A percentile compares a stretch with the other conserved stretches of the same genome.
Conservation (phyloP, 2,113 vertebrate species). For the Myodes glareolus region DNA sequence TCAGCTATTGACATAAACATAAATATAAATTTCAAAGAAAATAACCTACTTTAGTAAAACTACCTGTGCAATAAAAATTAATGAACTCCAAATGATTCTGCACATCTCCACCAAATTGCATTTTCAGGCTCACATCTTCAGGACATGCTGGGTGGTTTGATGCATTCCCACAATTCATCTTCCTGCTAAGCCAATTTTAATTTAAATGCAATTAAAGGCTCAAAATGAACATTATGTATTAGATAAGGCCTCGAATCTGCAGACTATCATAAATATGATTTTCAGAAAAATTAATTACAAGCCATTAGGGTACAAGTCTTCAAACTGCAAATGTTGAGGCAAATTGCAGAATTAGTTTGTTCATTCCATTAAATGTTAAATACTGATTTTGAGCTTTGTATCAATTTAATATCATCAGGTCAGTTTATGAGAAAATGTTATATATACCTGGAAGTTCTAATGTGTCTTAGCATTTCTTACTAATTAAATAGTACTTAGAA, state of each 20-base stretch:
- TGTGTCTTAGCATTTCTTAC: constrained; percentile 70
- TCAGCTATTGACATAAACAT: constrained; percentile 91
- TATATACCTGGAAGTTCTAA: constrained; percentile 80
- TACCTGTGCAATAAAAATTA: constrained; percentile 96
- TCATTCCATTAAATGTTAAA: constrained; percentile 93
- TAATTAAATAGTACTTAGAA: constrained; percentile 80
- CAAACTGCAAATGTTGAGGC: constrained; percentile 93
- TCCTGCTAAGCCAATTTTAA: constrained; percentile 95
- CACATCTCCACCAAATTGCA: constrained; percentile 93
- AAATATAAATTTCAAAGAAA: constrained; percentile 92
- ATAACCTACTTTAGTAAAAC: constrained; percentile 92
- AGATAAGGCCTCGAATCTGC: constrained; percentile 93
- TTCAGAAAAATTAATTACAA: constrained; percentile 95
- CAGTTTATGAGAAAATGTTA: constrained; percentile 84
- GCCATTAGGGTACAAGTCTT: constrained; percentile 95
- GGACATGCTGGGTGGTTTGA: constrained; percentile 95
- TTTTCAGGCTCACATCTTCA: constrained; percentile 93
- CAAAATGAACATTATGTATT: constrained; percentile 97
- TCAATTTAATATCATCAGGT: constrained; percentile 88
- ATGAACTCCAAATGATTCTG: constrained; percentile 94
- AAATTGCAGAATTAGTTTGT: constrained; percentile 93
- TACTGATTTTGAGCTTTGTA: constrained; percentile 90
- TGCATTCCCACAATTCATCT: constrained; percentile 95
- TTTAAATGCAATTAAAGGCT: constrained; percentile 96
- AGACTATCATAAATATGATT: constrained; percentile 94